Evolutionary conservation across 1,140 invertebrate genomes (phyloP).

Genomic region (Mya arenaria): DNA sequence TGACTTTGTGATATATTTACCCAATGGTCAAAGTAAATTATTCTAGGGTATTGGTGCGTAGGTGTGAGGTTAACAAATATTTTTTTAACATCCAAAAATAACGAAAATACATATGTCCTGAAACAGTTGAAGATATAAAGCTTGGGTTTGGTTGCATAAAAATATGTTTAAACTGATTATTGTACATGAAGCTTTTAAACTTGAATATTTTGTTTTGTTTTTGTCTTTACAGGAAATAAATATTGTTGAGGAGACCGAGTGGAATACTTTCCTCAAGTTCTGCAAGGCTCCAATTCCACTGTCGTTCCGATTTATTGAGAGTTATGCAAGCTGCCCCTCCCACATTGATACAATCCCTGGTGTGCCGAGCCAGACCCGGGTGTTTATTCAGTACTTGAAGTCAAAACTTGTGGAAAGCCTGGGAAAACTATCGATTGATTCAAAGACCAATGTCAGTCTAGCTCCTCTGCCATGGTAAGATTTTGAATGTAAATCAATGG

Average conservation of each 20-base stretch:
- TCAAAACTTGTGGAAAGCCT: slow-evolving; percentile 19
- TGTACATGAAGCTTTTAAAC: neutral
- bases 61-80: neutral
- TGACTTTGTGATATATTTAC: no score
- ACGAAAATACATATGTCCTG: neutral
- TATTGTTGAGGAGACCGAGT: slow-evolving; percentile 41
- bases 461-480: slow-evolving; percentile 30
- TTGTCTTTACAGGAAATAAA: slow-evolving; percentile 28
- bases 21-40: no score
- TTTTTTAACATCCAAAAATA: neutral
- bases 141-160: neutral
- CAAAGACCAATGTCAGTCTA: slow-evolving; percentile 15
- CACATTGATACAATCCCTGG: slow-evolving; percentile 38
- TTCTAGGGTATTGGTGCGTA: no score
- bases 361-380: slow-evolving; percentile 36
- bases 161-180: neutral
- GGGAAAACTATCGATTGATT: slow-evolving; percentile 22
- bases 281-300: slow-evolving; percentile 16
- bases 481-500: no score
- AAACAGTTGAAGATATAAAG: neutral
- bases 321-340: slow-evolving; percentile 21
- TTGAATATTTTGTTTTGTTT: neutral
- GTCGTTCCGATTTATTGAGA: slow-evolving; percentile 40
- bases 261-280: slow-evolving; percentile 21
- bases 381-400: slow-evolving; percentile 28